Evolutionary conservation across 1,140 invertebrate genomes (phyloP), one percentile per base, ranked within the genome.

Genomic region (Phortica variegata): DNA sequence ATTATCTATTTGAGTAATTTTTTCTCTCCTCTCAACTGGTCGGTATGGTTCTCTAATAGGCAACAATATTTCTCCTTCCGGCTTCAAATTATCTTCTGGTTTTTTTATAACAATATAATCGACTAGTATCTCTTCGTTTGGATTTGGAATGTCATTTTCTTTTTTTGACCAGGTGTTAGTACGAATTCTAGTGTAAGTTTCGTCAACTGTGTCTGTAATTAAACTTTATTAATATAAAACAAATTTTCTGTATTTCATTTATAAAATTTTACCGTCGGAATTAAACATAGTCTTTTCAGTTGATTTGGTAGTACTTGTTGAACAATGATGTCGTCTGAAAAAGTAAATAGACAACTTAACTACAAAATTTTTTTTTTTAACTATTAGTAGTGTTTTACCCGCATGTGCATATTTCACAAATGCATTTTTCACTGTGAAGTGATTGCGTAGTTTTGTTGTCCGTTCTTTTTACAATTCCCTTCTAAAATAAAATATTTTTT

Each of bases 391-490:
- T 12, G 15, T 85, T 87, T 87, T 79, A 93, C 90, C 90, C 90
- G 77, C 90, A 93, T 65, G 89, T 92, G 73, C 90, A 93, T 33
- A 93, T 86, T 79, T 93, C 88, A 75, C 90, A 93, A 56, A 93
- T 90, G 65, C 90, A 93, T 74, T 89, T 86, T 72, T 91, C 89
- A 73, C 89, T 89, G 36, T 73, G 63, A 32, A 54, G 62, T 12
- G 46, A 31, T 12, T 26, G 29, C 13, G 34, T 42, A 17, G 55
- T 46, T 71, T 82, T 80, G 63, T 77, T 80, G 47, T n/a, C 76
- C 77, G 44, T 78, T 62, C 62, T 69, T 23, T 52, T 55, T 16
- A 45, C 71, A 57, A 74, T 66, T 74, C 70, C 71, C 32, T 49
- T 56, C 71, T 74, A 43, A 17, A 26, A 46, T 36, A 49, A 47